Base-by-base conservation (phyloP, 2,797 vertebrate species). In the Chloroceryle amazona region DNA sequence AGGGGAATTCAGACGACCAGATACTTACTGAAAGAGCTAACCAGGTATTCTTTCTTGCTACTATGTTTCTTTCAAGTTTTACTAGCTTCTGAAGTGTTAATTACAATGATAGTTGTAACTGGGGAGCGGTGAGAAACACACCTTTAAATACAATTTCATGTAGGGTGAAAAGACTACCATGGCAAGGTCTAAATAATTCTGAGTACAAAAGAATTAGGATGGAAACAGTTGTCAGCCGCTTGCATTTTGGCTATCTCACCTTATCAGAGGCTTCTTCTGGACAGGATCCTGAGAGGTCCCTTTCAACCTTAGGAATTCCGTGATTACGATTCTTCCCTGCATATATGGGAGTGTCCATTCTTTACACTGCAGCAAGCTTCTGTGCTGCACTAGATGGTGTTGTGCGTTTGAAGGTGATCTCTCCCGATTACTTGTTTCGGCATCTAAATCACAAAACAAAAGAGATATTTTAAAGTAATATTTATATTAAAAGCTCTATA, bases 1-100 rank as follows among this genome's bases (percentile, higher is more conserved):
- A 91, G 83, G 72, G 85, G 51, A 42, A 80, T 13, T 33, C 22
- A 39, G 96, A 96, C 81, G 89, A 96, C 49, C 80, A 78, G 70
- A 70, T 55, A n/a, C 73, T 85, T 81, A 93, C 55, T 14, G 92
- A 96, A 78, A 98, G 95, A 49, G 52, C 90, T 31, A 95, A 96
- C 81, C 97, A 99, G 99, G 99, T 99, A 97, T 86, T 94, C 25
- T 85, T 87, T 82, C 15, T 46, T 80, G 26, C 52, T 73, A 4
- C 31, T 49, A 0, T 15, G 15, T 72, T 60, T 76, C 46, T 75
- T 82, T 44, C 10, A 75, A 75, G 19, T 47, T 22, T 28, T 52
- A 18, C 0, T 70, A 26, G 19, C 21, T 93, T 67, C 60, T 31
- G 41, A 66, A 51, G 15, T 47, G 35, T 68, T 91, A 29, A 60